Conservation (phyloP, 2,797 vertebrate genomes). For the Rhinichthys osculus region DNA sequence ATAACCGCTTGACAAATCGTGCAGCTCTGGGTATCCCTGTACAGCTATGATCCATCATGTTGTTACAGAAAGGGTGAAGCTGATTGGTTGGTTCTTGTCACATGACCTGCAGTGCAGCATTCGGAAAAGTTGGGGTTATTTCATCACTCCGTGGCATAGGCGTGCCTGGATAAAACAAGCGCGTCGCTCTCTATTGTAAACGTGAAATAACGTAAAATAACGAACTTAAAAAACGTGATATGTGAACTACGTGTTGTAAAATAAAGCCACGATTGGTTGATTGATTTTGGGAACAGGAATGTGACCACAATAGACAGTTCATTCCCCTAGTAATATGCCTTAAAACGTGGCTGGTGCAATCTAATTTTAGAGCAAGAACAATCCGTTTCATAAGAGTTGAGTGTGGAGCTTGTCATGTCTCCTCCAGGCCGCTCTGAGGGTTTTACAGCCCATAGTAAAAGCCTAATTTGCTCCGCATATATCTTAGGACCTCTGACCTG, state of each 20-base stretch:
- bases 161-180: not conserved
- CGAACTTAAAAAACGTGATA: not conserved
- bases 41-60: not conserved
- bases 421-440: not conserved
- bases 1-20: not conserved
- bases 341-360: not conserved
- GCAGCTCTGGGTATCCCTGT: not conserved
- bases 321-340: not conserved
- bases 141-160: not conserved
- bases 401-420: not conserved
- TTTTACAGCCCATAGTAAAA: conserved; percentile 17
- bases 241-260: not conserved
- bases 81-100: not conserved
- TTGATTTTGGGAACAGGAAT: not conserved
- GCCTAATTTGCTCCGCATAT: not conserved
- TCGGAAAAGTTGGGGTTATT: not conserved
- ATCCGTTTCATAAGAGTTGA: not conserved
- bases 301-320: not conserved
- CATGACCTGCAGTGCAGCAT: not conserved
- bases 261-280: not conserved
- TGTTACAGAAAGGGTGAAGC: not conserved
- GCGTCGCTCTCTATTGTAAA: not conserved
- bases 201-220: not conserved
- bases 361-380: not conserved
- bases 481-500: conserved; percentile 13